Evolutionary conservation across 1,140 invertebrate genomes (phyloP).

Genomic region (Caenorhabditis latens): DNA sequence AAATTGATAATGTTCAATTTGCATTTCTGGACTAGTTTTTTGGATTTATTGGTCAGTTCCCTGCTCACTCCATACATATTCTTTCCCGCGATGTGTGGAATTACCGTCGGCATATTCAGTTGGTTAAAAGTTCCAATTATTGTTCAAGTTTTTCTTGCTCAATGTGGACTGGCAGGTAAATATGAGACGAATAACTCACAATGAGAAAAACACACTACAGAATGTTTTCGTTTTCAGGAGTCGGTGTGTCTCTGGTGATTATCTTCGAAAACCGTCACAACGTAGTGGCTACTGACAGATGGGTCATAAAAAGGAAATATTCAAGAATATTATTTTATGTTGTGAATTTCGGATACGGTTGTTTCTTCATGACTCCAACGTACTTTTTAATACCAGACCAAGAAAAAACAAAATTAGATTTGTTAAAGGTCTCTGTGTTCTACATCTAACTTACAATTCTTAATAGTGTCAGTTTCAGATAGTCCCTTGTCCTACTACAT

Average conservation of each 20-base stretch:
- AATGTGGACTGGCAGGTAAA: background rate
- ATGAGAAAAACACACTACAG: too few species aligned
- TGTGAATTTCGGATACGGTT: background rate
- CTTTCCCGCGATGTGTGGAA: background rate
- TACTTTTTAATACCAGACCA: background rate
- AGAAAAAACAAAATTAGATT: background rate
- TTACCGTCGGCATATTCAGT: background rate
- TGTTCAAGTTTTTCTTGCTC: background rate
- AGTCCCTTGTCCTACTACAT: background rate
- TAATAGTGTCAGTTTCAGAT: background rate
- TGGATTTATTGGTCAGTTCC: background rate
- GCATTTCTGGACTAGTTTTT: slow-evolving; percentile 2
- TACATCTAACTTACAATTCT: background rate
- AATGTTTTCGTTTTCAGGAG: background rate
- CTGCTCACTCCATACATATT: background rate
- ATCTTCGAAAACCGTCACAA: slow-evolving; percentile 4
- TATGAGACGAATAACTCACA: background rate
- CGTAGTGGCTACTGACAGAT: background rate
- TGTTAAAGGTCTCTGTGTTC: background rate
- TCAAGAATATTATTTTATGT: background rate
- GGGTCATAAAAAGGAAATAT: background rate
- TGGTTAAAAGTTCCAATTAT: background rate
- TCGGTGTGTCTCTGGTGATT: background rate
- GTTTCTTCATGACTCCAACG: background rate
- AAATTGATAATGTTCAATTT: background rate